Percentiles rank a stretch among this genome's conserved stretches.
These are phyloP conservation scores for Alexandromys oeconomus DNA, from an alignment of 2,797 vertebrate genomes.

Conservation along the genomic window DNA sequence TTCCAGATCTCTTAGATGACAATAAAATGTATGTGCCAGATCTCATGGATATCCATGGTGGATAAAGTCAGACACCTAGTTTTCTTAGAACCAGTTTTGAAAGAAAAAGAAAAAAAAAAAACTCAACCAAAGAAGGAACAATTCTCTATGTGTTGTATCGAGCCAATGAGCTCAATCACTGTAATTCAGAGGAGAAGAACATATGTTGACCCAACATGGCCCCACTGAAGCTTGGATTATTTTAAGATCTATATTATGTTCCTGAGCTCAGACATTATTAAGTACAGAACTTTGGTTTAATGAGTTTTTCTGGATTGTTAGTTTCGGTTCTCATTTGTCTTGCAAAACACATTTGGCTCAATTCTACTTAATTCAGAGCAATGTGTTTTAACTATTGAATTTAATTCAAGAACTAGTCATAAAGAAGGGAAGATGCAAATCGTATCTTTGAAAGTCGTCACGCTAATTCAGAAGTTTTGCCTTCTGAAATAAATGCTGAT, in stretches of 20 bases:
- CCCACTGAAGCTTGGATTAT: neutral
- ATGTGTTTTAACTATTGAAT: conserved; percentile 25
- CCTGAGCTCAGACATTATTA: conserved; percentile 11
- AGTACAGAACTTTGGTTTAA: conserved; percentile 39
- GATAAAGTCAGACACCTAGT: neutral
- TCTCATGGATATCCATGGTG: neutral
- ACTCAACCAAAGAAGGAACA: neutral
- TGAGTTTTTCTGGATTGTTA: conserved; percentile 53
- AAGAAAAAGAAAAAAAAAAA: neutral
- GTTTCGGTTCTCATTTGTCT: conserved; percentile 50
- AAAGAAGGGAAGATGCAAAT: conserved; percentile 12
- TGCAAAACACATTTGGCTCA: conserved; percentile 35
- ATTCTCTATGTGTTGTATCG: neutral
- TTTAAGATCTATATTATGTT: conserved; percentile 30
- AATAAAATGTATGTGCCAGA: neutral
- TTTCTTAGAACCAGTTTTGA: neutral
- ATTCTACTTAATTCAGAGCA: conserved; percentile 31
- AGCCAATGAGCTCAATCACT: conserved; percentile 19
- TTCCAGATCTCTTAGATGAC: neutral
- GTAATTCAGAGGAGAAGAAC: neutral
- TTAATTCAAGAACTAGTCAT: conserved; percentile 53
- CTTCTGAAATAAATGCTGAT: neutral
- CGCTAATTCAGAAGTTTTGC: conserved; percentile 53
- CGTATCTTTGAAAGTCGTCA: neutral
- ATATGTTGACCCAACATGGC: neutral